Percentiles rank a stretch among this genome's conserved stretches.
These are phyloP conservation scores for Leptopilina clavipes DNA, from an alignment of 1,140 invertebrate genomes.

Conservation along the genomic window DNA sequence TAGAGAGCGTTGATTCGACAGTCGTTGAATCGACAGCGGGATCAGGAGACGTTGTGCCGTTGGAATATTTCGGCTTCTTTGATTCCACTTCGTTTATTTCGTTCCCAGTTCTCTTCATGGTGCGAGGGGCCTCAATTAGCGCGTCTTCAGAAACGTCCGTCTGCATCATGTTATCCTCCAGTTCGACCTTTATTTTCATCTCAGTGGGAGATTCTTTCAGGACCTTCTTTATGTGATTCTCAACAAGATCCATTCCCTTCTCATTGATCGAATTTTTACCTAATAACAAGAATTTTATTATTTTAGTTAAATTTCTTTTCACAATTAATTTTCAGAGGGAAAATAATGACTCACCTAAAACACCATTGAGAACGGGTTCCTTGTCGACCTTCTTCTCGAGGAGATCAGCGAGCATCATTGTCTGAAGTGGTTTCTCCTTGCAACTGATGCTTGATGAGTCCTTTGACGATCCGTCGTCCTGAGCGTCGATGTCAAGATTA, in stretches of 20 bases:
- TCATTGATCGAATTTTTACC: conserved; percentile 77
- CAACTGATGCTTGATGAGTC: conserved; percentile 71
- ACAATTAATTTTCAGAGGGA: no score
- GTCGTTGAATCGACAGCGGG: conserved; percentile 69
- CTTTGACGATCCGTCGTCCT: conserved; percentile 76
- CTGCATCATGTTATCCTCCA: conserved; percentile 56
- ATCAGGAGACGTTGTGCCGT: conserved; percentile 72
- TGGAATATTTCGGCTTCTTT: conserved; percentile 76
- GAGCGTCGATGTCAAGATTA: conserved; percentile 75
- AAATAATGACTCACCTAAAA: conserved; percentile 71
- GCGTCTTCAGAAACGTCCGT: conserved; percentile 67
- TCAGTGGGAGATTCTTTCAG: conserved; percentile 70
- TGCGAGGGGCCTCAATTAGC: conserved; percentile 65
- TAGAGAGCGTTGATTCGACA: conserved; percentile 69
- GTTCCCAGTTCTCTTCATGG: conserved; percentile 70
- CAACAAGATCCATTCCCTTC: conserved; percentile 78
- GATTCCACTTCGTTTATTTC: conserved; percentile 69
- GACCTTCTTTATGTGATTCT: conserved; percentile 78
- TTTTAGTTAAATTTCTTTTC: background rate
- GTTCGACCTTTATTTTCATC: conserved; percentile 54
- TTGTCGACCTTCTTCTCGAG: conserved; percentile 80
- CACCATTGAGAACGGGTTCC: conserved; percentile 78
- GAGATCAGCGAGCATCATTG: conserved; percentile 81
- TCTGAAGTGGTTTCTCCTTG: conserved; percentile 73
- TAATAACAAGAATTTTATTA: background rate